Base-by-base conservation (phyloP, 1,140 invertebrate species). In the Drosophila lowei region DNA sequence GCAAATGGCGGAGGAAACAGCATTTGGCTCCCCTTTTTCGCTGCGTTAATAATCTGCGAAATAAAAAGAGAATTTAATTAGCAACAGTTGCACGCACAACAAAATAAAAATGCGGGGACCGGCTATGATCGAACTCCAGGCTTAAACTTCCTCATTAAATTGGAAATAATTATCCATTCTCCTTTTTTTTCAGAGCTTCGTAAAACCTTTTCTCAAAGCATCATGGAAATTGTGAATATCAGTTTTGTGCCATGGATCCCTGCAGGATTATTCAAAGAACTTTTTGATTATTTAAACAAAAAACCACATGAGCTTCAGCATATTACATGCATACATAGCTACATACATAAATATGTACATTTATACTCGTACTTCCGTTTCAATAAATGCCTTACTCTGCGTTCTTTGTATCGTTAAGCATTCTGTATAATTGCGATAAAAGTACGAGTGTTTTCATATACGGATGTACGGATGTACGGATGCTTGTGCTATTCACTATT, bases 11-110 rank as follows among this genome's bases (percentile, higher is more conserved):
- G 23, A 25, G 23, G 15, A 7, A 30, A 34, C 34, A 21, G 30
- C 30, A 9, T 0, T 8, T 2, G 30, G 7, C n/a, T 43, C 48
- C 53, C 57, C 52, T 58, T 59, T 43, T 70, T 42, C 41, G 41
- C 16, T 59, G 56, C 72, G 58, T 76, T 79, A 68, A 84, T 79
- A 68, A 57, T 68, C 44, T 34, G 43, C 25, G 9, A 49, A 50
- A 38, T 13, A 67, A 85, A 78, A 73, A 48, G n/a, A 6, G 62
- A 73, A 79, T 71, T 64, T 67, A 84, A 83, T 84, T 79, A 83
- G 61, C 76, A 75, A 84, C 76, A 79, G 67, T 79, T 67, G 66
- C 48, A 48, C 34, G 71, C 46, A 30, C 30, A 30, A 9, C 8
- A 30, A 30, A 30, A 30, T 30, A 8, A 8, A 25, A 25, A 25